Base-by-base conservation (phyloP, 2,888 invertebrate genomes). In the Eutolmus rufibarbis region DNA sequence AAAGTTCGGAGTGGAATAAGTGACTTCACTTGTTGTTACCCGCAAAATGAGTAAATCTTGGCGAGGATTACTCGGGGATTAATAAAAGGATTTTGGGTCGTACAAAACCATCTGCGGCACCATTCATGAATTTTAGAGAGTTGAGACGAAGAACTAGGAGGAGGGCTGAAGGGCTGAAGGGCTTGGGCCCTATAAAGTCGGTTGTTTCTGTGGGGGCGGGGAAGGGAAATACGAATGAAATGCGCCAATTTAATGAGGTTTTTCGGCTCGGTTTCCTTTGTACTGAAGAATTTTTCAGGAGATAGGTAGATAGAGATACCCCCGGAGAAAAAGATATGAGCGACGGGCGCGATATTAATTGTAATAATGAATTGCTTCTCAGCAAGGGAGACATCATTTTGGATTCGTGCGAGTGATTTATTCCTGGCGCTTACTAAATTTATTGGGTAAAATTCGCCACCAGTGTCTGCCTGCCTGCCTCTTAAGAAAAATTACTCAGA, bases 91-190 rank as follows among this genome's bases (percentile, higher is more conserved):
- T 86, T 86, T 77, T 34, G 77, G 85, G 77, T 76, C 57, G 86
- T 86, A 86, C 56, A 86, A 77, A 86, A 86, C 86, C 86, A 86
- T 86, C 86, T 86, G 86, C 77, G 86, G 86, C 86, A 77, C 86
- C 77, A 86, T 77, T 56, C 86, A 86, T 86, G 77, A 86, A 86
- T 86, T 86, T 86, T 74, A 46, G 66, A 76, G 46, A 74, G 43
- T 74, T 40, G 66, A 57, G 66, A 66, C 40, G 57, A 12, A 7
- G 74, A 46, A 46, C 12, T 46, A 46, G 43, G 14, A n/a, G 43
- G 14, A 12, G 43, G 43, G 16, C 34, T 34, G 43, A 7, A 12
- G 46, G 16, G 46, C 1, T 16, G 46, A n/a, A 51, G 51, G 51
- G 51, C n/a, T 51, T 4, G 8, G 51, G n/a, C n/a, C 51, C 7